Base-by-base conservation (phyloP, 2,113 vertebrate species). In the Choloepus hoffmanni region DNA sequence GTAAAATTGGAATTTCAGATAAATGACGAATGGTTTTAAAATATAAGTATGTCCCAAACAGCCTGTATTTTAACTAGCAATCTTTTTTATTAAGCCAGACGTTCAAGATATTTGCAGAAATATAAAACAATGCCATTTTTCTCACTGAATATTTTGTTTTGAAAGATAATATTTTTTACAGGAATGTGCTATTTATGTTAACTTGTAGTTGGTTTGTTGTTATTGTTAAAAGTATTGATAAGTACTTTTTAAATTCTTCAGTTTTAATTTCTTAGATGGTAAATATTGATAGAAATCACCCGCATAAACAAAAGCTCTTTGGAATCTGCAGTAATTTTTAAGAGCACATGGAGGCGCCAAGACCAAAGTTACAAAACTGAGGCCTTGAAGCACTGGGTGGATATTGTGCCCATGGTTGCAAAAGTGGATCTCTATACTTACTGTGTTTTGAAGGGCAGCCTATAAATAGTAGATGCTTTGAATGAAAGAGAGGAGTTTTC, bases 351-450 rank as follows among this genome's bases (percentile, higher is more conserved):
- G 3, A 23, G 70, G 68, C 45, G 48, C 23, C 53, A 19, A 63
- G 67, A n/a, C 26, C 68, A 18, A 76, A 10, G 26, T 4, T 24
- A 33, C 12, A 8, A 50, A 67, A 5, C 36, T 2, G 18, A 43
- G 13, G 33, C 23, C 26, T 28, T 0, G 28, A 26, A 73, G 45
- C 13, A 1, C 3, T 10, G 2, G 13, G 19, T 13, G 33, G 43
- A 3, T 24, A 2, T 5, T 11, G 45, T 26, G 3, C 76, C n/a
- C 5, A n/a, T 2, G 62, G 28, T 5, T 15, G 21, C n/a, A 9
- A 0, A 14, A 40, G 40, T 8, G 40, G 18, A 13, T 10, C 1
- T 40, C 4, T 1, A 5, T 6, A 13, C 55, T 13, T 1, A 0
- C 0, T 45, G 2, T 14, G 76, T 23, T 3, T 58, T n/a, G 1